Percentiles rank a stretch among this genome's conserved stretches.
These are phyloP conservation scores for Priocnemis perturbator DNA, from an alignment of 2,888 invertebrate species.

Conservation along the genomic window DNA sequence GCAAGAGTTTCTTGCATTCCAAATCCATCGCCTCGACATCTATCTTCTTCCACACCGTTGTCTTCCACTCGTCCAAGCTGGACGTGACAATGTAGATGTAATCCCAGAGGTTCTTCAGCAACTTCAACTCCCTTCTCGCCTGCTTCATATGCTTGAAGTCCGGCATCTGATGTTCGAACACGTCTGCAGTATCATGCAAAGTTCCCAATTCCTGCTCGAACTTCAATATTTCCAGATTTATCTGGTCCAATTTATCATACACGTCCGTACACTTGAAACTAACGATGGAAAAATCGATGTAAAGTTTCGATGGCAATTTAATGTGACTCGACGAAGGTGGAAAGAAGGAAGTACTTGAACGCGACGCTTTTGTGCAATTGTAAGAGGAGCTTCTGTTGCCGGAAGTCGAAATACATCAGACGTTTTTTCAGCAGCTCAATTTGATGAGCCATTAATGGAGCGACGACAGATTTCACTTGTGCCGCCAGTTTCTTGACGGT, in stretches of 20 bases:
- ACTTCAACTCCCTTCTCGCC: slow-evolving; percentile 86
- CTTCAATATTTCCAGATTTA: slow-evolving; percentile 80
- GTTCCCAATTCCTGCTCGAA: slow-evolving; percentile 83
- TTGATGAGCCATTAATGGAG: slow-evolving; percentile 92
- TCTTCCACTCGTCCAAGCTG: slow-evolving; percentile 94
- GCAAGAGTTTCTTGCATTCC: slow-evolving; percentile 94
- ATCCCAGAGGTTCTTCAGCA: slow-evolving; percentile 92
- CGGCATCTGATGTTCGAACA: slow-evolving; percentile 91
- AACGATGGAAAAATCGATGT: slow-evolving; percentile 53
- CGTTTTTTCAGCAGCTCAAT: slow-evolving; percentile 90
- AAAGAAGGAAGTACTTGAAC: slow-evolving; percentile 66
- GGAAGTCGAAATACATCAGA: slow-evolving; percentile 86
- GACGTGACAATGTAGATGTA: slow-evolving; percentile 88
- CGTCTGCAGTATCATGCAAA: slow-evolving; percentile 84
- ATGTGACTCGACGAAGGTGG: slow-evolving; percentile 4
- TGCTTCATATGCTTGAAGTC: slow-evolving; percentile 87
- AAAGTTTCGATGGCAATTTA: slow-evolving; percentile 11
- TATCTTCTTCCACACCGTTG: slow-evolving; percentile 94
- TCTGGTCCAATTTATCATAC: slow-evolving; percentile 83
- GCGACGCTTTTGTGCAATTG: slow-evolving; percentile 80
- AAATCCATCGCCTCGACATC: slow-evolving; percentile 96
- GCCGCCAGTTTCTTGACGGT: slow-evolving; percentile 89
- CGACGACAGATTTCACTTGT: slow-evolving; percentile 89
- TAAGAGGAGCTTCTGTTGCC: slow-evolving; percentile 86
- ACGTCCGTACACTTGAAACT: slow-evolving; percentile 81